phyloP scores from a whole-genome alignment of 2,888 invertebrate genomes.

The Acanthosepion pharaonis region DNA sequence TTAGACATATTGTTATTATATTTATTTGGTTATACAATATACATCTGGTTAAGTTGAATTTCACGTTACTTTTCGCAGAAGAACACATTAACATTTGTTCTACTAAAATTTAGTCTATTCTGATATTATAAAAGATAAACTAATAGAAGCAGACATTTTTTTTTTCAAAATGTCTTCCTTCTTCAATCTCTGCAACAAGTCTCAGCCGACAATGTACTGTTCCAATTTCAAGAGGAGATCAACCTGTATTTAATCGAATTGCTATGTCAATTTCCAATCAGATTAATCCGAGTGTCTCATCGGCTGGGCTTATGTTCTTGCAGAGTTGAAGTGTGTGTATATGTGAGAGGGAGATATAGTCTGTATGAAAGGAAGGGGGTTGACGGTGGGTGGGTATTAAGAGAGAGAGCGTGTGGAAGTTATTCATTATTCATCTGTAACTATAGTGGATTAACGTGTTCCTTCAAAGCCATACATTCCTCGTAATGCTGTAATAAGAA shows the following conservation, averaged over 20 bases:
- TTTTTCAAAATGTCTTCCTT: neutral
- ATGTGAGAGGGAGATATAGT: neutral
- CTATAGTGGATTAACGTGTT: neutral
- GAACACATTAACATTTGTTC: too few species aligned
- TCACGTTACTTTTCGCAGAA: too few species aligned
- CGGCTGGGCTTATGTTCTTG: neutral
- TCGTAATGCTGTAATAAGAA: slow-evolving; percentile 6
- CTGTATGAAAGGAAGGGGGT: neutral
- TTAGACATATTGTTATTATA: too few species aligned
- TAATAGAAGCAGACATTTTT: neutral
- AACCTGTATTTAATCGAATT: slow-evolving; percentile 23
- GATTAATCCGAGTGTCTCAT: slow-evolving; percentile 9
- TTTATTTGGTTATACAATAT: too few species aligned
- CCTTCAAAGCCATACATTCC: neutral
- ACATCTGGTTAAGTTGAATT: too few species aligned
- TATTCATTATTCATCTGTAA: neutral
- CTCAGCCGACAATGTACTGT: neutral
- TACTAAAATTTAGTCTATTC: too few species aligned
- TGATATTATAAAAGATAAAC: too few species aligned
- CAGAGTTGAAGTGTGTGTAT: neutral
- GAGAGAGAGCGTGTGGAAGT: neutral
- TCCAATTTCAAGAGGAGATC: neutral
- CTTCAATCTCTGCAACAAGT: neutral
- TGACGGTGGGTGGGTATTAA: neutral
- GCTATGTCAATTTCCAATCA: slow-evolving; percentile 33